Percentiles rank a stretch among this genome's conserved stretches.
phyloP scores from a whole-genome alignment of 2,888 invertebrate species.

The Ophioninae sp. region DNA sequence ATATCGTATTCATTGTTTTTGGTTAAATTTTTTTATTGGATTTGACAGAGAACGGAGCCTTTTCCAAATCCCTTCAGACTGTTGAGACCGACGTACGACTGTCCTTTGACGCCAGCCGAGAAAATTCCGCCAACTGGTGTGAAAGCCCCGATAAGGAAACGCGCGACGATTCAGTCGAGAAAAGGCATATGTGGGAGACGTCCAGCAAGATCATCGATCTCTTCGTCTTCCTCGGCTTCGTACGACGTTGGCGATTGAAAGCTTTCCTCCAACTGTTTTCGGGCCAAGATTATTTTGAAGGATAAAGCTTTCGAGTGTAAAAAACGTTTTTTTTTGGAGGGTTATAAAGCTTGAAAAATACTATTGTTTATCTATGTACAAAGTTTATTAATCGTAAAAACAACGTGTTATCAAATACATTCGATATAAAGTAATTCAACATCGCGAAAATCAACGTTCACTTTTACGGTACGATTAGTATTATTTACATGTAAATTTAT shows the following conservation, averaged over 20 bases:
- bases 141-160: constrained; percentile 36
- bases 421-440: constrained; percentile 64
- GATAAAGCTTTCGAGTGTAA: background rate
- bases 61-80: constrained; percentile 47
- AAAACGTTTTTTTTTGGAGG: background rate
- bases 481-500: constrained; percentile 63
- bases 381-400: constrained; percentile 66
- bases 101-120: background rate
- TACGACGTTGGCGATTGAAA: constrained; percentile 19
- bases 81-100: background rate
- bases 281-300: background rate
- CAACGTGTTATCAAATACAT: constrained; percentile 68
- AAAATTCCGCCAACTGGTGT: background rate
- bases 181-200: constrained; percentile 28
- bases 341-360: background rate
- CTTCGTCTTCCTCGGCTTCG: constrained; percentile 50
- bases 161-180: constrained; percentile 24
- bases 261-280: background rate
- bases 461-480: constrained; percentile 64
- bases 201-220: constrained; percentile 28
- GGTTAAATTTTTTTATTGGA: background rate
- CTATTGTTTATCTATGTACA: constrained; percentile 65
- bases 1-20: background rate
- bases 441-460: constrained; percentile 49
- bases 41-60: constrained; percentile 24